A percentile compares a stretch with the other conserved stretches of the same genome.
phyloP scores from a whole-genome alignment of 2,797 vertebrate genomes.

The Diceros bicornis region DNA sequence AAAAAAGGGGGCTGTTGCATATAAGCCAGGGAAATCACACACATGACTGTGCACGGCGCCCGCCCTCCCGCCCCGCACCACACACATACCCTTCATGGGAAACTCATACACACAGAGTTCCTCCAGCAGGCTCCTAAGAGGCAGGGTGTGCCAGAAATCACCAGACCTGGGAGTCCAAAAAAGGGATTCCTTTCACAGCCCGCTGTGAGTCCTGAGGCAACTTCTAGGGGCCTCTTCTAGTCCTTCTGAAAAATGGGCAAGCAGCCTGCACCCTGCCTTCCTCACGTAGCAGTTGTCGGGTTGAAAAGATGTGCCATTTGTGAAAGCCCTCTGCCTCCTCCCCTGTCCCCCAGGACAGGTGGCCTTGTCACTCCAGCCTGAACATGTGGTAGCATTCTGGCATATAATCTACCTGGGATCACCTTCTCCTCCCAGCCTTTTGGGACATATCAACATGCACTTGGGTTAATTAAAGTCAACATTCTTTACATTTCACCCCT shows the following conservation, averaged over 20 bases:
- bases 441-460: conserved; percentile 66
- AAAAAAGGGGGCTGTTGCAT: neutral
- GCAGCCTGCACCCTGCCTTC: neutral
- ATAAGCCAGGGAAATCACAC: neutral
- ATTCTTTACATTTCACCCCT: conserved; percentile 81
- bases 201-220: neutral
- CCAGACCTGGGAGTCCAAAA: rapidly evolving
- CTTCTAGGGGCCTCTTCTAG: neutral
- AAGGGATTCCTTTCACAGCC: neutral
- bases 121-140: neutral
- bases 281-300: rapidly evolving
- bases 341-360: conserved; percentile 3
- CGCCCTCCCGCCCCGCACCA: rapidly evolving
- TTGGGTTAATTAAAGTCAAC: conserved; percentile 84
- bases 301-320: too few species aligned
- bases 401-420: conserved; percentile 79
- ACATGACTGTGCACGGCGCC: neutral
- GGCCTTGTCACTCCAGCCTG: conserved; percentile 69
- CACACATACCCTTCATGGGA: neutral
- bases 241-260: neutral
- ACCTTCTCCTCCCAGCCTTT: conserved; percentile 74
- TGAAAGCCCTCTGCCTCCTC: neutral
- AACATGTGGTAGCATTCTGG: conserved; percentile 75
- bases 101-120: neutral
- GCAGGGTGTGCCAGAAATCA: neutral